Evolutionary conservation across 2,797 vertebrate species (phyloP).

Genomic region (Amphiprion clarkii): DNA sequence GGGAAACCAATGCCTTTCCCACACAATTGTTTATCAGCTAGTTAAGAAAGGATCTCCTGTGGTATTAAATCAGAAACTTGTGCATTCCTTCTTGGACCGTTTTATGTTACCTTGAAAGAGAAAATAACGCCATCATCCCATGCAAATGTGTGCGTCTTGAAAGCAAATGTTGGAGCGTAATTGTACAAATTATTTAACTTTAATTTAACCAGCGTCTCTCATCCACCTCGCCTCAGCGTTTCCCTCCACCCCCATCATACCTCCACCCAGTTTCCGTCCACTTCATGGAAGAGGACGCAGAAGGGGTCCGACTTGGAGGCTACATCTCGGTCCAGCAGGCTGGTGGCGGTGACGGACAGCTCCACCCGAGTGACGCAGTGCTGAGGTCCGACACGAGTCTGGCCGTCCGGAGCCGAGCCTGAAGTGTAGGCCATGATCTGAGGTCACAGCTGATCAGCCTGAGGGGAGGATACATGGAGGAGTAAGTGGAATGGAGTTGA

Average conservation of each 20-base stretch:
- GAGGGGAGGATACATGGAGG: slow-evolving; percentile 30
- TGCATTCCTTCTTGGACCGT: slow-evolving; percentile 99
- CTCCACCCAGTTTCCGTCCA: slow-evolving; percentile 94
- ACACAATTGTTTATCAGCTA: slow-evolving; percentile 96
- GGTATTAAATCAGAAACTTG: slow-evolving; percentile 93
- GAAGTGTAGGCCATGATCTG: slow-evolving; percentile 91
- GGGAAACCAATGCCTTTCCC: slow-evolving; percentile 95
- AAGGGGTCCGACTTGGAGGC: slow-evolving; percentile 99
- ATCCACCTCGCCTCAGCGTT: neutral
- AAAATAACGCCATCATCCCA: slow-evolving; percentile 95
- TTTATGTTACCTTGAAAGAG: slow-evolving; percentile 92
- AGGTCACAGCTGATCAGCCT: slow-evolving; percentile 79
- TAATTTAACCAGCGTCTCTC: slow-evolving; percentile 11
- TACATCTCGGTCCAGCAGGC: slow-evolving; percentile 95
- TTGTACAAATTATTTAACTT: slow-evolving; percentile 95
- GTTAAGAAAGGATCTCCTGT: slow-evolving; percentile 92
- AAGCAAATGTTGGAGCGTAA: slow-evolving; percentile 93
- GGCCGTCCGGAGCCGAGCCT: slow-evolving; percentile 68
- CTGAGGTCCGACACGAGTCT: slow-evolving; percentile 83
- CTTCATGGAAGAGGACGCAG: slow-evolving; percentile 96
- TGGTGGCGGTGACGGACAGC: slow-evolving; percentile 91
- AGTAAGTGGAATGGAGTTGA: neutral
- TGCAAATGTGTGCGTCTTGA: slow-evolving; percentile 93
- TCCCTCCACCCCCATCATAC: slow-evolving; percentile 60
- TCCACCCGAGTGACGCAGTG: slow-evolving; percentile 95